Evolutionary conservation across 1,140 invertebrate species (phyloP).

Genomic region (Batillaria attramentaria): DNA sequence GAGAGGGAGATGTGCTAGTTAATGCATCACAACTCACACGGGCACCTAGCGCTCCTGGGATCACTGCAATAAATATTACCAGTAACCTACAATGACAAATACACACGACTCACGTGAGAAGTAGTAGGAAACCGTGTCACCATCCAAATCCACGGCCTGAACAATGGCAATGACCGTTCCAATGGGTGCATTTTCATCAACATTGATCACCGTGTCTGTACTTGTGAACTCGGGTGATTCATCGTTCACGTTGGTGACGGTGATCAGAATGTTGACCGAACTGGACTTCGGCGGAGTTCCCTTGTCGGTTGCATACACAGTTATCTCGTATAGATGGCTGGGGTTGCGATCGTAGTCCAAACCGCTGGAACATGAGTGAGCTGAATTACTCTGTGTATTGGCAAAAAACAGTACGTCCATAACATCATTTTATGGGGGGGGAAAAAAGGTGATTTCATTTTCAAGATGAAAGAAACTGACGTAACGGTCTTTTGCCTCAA

Average conservation of each 20-base stretch:
- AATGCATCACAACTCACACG: too few species aligned
- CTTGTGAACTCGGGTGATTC: constrained; percentile 76
- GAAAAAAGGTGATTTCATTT: too few species aligned
- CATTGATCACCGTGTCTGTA: constrained; percentile 80
- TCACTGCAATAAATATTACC: too few species aligned
- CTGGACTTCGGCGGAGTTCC: constrained; percentile 73
- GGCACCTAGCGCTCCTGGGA: too few species aligned
- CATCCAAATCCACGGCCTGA: constrained; percentile 93
- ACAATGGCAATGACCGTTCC: constrained; percentile 94
- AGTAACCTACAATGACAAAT: background rate
- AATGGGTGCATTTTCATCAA: constrained; percentile 92
- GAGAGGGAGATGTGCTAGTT: too few species aligned
- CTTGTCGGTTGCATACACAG: constrained; percentile 61
- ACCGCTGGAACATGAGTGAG: constrained; percentile 53
- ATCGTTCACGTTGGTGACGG: constrained; percentile 68
- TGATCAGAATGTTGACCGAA: constrained; percentile 82
- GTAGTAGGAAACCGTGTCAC: constrained; percentile 63
- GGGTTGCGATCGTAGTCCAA: constrained; percentile 60
- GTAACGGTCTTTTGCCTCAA: too few species aligned
- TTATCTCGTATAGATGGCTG: constrained; percentile 60
- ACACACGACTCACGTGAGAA: constrained; percentile 55
- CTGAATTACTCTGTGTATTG: background rate
- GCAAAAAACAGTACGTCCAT: too few species aligned
- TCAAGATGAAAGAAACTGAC: too few species aligned
- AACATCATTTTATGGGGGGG: too few species aligned